Evolutionary conservation across 2,888 invertebrate species (phyloP).

Genomic region (Pseudococcus jackbeardsleyi): DNA sequence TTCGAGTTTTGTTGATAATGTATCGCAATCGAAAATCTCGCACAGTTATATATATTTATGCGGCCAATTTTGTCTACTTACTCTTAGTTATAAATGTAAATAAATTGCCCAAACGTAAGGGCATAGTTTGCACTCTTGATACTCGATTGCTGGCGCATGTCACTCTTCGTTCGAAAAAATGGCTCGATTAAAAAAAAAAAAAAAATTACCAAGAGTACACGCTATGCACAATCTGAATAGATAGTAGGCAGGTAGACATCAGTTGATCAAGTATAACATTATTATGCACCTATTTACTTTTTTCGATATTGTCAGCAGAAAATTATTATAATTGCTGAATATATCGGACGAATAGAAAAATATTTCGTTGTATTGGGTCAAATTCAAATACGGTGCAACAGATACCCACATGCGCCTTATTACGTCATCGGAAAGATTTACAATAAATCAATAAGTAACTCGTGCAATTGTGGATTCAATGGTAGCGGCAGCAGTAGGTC

Average conservation of each 20-base stretch:
- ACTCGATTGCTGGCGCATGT: no score
- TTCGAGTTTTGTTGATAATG: background rate
- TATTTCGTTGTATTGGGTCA: constrained; percentile 35
- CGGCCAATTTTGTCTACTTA: background rate
- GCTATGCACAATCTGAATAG: no score
- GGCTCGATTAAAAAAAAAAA: no score
- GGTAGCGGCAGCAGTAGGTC: background rate
- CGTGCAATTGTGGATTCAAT: background rate
- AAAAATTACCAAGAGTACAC: no score
- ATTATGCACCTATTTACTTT: background rate
- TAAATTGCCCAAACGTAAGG: background rate
- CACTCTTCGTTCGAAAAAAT: no score
- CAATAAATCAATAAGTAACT: constrained; percentile 14
- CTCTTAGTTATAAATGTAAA: background rate
- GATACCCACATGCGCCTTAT: background rate
- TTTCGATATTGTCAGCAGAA: background rate
- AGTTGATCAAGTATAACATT: background rate
- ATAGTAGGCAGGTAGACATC: background rate
- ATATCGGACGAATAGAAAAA: constrained; percentile 18
- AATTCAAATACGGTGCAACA: background rate
- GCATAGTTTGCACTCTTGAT: background rate
- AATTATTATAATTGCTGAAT: background rate
- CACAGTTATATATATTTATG: background rate
- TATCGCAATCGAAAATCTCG: background rate
- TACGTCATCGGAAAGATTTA: constrained; percentile 19